These are phyloP conservation scores for Danio kyathit DNA, from an alignment of 2,797 vertebrate genomes.

Conservation along the genomic window DNA sequence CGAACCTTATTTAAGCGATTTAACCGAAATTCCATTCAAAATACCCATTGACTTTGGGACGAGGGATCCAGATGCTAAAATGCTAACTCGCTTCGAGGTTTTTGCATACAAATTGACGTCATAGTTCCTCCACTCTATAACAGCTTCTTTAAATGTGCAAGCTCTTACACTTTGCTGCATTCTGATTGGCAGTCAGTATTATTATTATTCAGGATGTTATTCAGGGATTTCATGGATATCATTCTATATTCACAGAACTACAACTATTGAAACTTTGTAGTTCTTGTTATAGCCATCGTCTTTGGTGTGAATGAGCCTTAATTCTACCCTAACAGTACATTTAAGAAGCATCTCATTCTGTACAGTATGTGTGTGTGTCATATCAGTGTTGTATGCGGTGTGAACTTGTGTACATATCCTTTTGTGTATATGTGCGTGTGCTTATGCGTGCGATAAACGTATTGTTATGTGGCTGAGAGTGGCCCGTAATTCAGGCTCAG, in stretches of 20 bases:
- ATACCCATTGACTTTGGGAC: too few relatives aligned
- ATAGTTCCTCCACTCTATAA: too few relatives aligned
- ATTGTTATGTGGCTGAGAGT: slow-evolving; percentile 63
- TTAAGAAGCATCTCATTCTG: neutral
- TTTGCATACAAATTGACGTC: too few relatives aligned
- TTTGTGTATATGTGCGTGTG: slow-evolving; percentile 16
- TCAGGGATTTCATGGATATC: too few relatives aligned
- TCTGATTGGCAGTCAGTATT: neutral
- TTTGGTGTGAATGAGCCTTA: neutral
- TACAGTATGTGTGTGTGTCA: neutral
- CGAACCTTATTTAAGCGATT: too few relatives aligned
- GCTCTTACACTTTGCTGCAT: neutral
- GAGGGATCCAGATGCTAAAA: too few relatives aligned
- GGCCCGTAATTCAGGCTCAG: slow-evolving; percentile 64
- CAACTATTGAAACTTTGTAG: neutral
- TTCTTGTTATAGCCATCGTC: neutral
- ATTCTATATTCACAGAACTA: neutral
- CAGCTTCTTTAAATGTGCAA: neutral
- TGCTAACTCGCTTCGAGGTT: too few relatives aligned
- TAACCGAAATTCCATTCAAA: too few relatives aligned
- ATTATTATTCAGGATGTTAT: neutral
- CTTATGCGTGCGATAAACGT: slow-evolving; percentile 41
- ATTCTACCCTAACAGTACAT: neutral
- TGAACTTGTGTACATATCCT: slow-evolving; percentile 21
- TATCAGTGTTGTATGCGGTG: slow-evolving; percentile 43